Evolutionary conservation across 2,797 vertebrate genomes (phyloP).

Genomic region (Salmo trutta): DNA sequence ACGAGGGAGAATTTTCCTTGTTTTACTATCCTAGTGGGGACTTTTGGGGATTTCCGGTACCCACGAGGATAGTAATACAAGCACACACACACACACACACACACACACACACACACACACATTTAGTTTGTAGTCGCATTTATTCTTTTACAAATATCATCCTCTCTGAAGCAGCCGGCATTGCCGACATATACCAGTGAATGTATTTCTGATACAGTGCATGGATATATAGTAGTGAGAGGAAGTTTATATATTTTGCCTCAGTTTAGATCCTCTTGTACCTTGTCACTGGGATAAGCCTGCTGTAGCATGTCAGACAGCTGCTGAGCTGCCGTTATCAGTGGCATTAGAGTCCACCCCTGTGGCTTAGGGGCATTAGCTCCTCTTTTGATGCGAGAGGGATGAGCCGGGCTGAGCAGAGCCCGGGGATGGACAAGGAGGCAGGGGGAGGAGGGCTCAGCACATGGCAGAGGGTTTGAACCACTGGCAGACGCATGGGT

Average conservation of each 20-base stretch:
- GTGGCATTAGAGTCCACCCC: not conserved
- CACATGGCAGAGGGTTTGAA: not conserved
- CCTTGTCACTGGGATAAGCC: not conserved
- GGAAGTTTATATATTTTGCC: not conserved
- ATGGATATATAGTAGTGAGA: not conserved
- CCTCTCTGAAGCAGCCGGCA: not conserved
- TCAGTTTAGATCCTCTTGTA: too few species aligned
- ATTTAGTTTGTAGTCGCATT: not conserved
- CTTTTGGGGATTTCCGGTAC: too few species aligned
- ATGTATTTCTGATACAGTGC: not conserved
- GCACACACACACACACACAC: too few species aligned
- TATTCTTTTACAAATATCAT: not conserved
- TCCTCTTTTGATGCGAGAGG: not conserved
- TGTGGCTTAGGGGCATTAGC: not conserved
- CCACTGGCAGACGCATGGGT: not conserved
- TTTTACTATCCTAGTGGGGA: too few species aligned
- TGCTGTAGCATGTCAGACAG: conserved; percentile 18
- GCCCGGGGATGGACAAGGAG: not conserved
- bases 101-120: not conserved
- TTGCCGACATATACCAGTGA: not conserved
- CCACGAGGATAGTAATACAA: too few species aligned
- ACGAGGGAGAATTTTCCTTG: too few species aligned
- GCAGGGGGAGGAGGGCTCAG: not conserved
- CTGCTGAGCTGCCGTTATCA: not conserved
- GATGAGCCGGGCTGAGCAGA: not conserved